Conservation (phyloP, 1,140 invertebrate genomes). For the Whitmania pigra region DNA sequence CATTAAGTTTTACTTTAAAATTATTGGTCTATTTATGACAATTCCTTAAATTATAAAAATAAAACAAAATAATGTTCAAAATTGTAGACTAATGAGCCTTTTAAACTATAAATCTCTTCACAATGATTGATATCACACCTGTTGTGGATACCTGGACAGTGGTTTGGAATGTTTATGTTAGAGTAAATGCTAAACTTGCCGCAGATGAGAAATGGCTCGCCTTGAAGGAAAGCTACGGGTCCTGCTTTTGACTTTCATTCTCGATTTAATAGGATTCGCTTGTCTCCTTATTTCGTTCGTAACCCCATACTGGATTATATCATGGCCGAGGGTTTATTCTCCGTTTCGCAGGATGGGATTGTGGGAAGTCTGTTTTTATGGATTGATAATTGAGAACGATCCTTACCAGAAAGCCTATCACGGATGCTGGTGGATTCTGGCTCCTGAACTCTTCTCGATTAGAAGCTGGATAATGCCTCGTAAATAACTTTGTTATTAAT, state of each 20-base stretch:
- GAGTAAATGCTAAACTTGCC: neutral
- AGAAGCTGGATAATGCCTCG: constrained; percentile 23
- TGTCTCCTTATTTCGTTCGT: constrained; percentile 25
- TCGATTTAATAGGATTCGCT: constrained; percentile 21
- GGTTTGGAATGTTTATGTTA: too few relatives aligned
- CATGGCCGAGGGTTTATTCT: constrained; percentile 27
- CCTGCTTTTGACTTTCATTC: constrained; percentile 7
- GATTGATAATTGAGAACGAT: constrained; percentile 25
- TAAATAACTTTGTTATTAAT: constrained; percentile 14
- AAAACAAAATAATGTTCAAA: too few relatives aligned
- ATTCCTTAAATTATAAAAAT: too few relatives aligned
- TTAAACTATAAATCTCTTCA: too few relatives aligned
- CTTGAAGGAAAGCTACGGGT: constrained; percentile 19
- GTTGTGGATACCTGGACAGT: too few relatives aligned
- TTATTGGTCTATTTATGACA: too few relatives aligned
- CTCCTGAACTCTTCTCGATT: constrained; percentile 25
- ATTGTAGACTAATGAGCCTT: too few relatives aligned
- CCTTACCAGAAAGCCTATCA: constrained; percentile 26
- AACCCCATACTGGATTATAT: constrained; percentile 27
- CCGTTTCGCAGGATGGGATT: constrained; percentile 27
- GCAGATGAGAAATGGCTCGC: neutral
- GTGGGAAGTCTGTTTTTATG: constrained; percentile 29
- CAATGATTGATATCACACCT: too few relatives aligned
- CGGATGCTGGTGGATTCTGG: constrained; percentile 30
- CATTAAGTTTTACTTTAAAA: too few relatives aligned